A percentile compares a stretch with the other conserved stretches of the same genome.
These are phyloP conservation scores for Typhlichthys subterraneus DNA, from an alignment of 2,797 vertebrate genomes.

Conservation along the genomic window DNA sequence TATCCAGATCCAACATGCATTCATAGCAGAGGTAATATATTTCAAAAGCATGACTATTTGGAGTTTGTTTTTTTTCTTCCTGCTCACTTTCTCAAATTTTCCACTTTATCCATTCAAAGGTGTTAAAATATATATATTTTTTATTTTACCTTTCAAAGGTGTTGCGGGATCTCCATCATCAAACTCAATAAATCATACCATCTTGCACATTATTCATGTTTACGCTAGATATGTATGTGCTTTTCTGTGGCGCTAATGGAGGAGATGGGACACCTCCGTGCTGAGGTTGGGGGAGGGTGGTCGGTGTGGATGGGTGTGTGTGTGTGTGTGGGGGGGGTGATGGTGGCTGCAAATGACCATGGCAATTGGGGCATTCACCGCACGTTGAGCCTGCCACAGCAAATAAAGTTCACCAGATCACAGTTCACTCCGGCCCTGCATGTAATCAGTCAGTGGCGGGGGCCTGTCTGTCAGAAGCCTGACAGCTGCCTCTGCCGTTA, in stretches of 20 bases:
- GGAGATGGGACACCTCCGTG: conserved; percentile 48
- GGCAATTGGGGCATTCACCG: conserved; percentile 61
- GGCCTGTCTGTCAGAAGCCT: conserved; percentile 64
- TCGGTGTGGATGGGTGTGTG: background rate
- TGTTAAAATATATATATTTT: conserved; percentile 57
- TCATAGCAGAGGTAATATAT: conserved; percentile 12
- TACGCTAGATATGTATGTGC: conserved; percentile 9
- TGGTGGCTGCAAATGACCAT: conserved; percentile 20
- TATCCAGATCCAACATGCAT: conserved; percentile 7
- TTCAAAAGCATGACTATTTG: background rate
- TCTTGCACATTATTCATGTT: conserved; percentile 50
- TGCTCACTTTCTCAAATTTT: conserved; percentile 19
- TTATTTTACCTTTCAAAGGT: conserved; percentile 54
- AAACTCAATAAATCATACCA: conserved; percentile 64
- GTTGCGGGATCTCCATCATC: conserved; percentile 49
- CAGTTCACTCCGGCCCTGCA: conserved; percentile 72
- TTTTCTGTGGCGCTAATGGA: conserved; percentile 65
- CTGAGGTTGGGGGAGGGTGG: conserved; percentile 11
- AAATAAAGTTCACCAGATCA: conserved; percentile 83
- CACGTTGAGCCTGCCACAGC: conserved; percentile 76
- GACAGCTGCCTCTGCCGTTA: conserved; percentile 70
- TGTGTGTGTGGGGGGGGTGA: background rate
- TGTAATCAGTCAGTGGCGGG: conserved; percentile 78
- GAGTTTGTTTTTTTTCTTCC: conserved; percentile 21
- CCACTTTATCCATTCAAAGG: conserved; percentile 33